Evolutionary conservation across 2,888 invertebrate species (phyloP).

Genomic region (Myopa tessellatipennis): DNA sequence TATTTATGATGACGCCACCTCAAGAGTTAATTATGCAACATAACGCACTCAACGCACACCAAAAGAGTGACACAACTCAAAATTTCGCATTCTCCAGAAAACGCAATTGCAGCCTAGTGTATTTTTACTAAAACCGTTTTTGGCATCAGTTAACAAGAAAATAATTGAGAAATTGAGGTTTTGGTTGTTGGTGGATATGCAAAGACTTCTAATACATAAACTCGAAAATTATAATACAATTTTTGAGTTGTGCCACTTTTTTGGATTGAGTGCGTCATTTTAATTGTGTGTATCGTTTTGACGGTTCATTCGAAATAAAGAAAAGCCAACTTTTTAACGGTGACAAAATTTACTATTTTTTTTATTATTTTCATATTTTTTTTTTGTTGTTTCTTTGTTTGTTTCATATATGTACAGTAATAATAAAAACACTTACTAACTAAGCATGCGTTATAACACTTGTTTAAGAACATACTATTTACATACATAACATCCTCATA

Average conservation of each 20-base stretch:
- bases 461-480: constrained; percentile 40
- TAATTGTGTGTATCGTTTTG: too few relatives aligned
- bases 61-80: too few relatives aligned
- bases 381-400: constrained; percentile 67
- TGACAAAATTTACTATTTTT: constrained; percentile 69
- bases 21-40: too few relatives aligned
- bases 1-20: too few relatives aligned
- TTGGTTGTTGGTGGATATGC: too few relatives aligned
- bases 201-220: neutral
- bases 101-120: too few relatives aligned
- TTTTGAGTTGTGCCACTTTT: neutral
- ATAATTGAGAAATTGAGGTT: too few relatives aligned
- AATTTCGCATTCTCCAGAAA: too few relatives aligned
- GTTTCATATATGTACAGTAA: constrained; percentile 64
- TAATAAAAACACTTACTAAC: constrained; percentile 64
- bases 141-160: too few relatives aligned
- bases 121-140: too few relatives aligned
- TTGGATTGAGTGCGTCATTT: too few relatives aligned
- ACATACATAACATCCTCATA: constrained; percentile 37
- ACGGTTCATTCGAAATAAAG: neutral
- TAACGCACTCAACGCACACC: too few relatives aligned
- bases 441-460: constrained; percentile 64
- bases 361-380: constrained; percentile 67
- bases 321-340: constrained; percentile 59
- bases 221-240: neutral